Conservation (phyloP, 2,113 vertebrate species). For the Rhegmatorhina hoffmannsi region DNA sequence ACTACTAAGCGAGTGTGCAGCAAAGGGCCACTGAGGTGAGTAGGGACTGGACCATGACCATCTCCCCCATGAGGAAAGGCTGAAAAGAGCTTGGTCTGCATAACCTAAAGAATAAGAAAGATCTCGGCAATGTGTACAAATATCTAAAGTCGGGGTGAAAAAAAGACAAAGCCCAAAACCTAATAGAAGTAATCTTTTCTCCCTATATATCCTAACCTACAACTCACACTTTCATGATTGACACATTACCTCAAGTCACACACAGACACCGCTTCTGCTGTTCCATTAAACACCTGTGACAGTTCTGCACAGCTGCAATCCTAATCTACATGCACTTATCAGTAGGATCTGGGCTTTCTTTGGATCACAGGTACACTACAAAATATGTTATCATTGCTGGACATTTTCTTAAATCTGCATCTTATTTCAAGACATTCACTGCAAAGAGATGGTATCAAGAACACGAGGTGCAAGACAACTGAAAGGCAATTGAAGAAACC, state of each 20-base stretch:
- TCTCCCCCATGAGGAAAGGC: background rate
- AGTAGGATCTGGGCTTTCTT: background rate
- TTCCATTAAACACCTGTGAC: background rate
- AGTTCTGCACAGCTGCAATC: background rate
- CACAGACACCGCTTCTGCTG: background rate
- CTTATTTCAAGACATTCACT: background rate
- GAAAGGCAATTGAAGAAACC: background rate
- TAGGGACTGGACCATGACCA: background rate
- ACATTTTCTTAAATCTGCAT: background rate
- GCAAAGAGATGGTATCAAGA: background rate
- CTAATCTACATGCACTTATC: background rate
- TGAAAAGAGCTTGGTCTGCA: background rate
- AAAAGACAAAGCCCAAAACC: background rate
- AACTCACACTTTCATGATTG: background rate
- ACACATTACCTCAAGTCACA: background rate
- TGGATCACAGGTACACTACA: background rate
- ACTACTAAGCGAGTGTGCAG: background rate
- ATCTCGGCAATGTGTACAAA: background rate
- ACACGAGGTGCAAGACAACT: background rate
- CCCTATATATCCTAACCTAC: background rate
- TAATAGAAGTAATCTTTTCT: background rate
- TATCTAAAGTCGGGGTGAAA: background rate
- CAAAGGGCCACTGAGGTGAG: background rate
- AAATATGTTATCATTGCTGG: background rate
- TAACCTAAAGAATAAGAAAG: background rate